These are phyloP conservation scores for Ceratina australensis DNA, from an alignment of 1,140 invertebrate species.

Conservation along the genomic window DNA sequence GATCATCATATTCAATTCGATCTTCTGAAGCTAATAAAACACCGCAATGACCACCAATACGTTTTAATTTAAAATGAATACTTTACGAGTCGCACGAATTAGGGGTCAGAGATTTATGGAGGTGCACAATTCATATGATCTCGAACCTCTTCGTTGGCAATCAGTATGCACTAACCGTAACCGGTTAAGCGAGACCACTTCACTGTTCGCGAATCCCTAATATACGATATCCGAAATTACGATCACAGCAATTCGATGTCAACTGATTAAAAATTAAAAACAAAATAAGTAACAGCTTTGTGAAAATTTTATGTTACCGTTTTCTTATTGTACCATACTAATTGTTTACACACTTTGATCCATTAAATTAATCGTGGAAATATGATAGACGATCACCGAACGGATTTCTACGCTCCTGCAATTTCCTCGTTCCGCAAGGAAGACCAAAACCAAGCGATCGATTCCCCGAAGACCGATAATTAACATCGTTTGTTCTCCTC, in stretches of 20 bases:
- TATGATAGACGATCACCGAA: neutral
- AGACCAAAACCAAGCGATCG: slow-evolving; percentile 11
- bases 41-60: too few species aligned
- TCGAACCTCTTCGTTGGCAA: neutral
- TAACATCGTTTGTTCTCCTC: slow-evolving; percentile 45
- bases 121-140: slow-evolving; percentile 5
- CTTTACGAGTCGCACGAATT: slow-evolving; percentile 20
- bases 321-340: too few species aligned
- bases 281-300: too few species aligned
- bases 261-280: too few species aligned
- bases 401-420: neutral
- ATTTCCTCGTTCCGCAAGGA: neutral
- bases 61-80: neutral
- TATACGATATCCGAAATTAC: neutral
- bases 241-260: neutral
- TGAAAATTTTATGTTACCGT: too few species aligned
- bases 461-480: slow-evolving; percentile 43
- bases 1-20: too few species aligned
- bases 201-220: neutral
- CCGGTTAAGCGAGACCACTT: neutral
- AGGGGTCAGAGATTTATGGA: slow-evolving; percentile 27
- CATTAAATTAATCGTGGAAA: neutral
- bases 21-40: too few species aligned
- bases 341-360: neutral
- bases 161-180: slow-evolving; percentile 13